Conservation (phyloP, 1,140 invertebrate species). For the Carcinoscorpius rotundicauda region DNA sequence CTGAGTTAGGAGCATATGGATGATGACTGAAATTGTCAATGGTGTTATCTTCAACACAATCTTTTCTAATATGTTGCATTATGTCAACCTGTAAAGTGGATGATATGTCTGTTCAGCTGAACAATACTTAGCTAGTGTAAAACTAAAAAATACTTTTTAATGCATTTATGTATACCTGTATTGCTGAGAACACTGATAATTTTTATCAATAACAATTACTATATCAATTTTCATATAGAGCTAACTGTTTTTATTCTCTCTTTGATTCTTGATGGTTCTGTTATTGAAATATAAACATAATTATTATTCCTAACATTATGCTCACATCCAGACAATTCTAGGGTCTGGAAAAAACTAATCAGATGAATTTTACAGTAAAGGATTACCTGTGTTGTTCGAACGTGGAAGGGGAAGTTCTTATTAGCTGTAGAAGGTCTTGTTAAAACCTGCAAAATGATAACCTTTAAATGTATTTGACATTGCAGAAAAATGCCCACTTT, state of each 20-base stretch:
- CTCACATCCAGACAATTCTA: not conserved
- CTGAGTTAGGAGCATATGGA: slow-evolving; percentile 13
- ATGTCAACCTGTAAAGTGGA: slow-evolving; percentile 12
- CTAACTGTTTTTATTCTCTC: too few species aligned
- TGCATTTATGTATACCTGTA: too few species aligned
- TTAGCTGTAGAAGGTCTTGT: slow-evolving; percentile 67
- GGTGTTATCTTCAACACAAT: slow-evolving; percentile 7
- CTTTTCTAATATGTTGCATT: slow-evolving; percentile 8
- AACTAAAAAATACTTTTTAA: too few species aligned
- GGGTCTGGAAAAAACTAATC: too few species aligned
- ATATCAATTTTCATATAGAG: too few species aligned
- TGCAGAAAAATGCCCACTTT: too few species aligned
- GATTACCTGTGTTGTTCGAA: slow-evolving; percentile 56
- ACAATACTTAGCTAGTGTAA: too few species aligned
- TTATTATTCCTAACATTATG: not conserved
- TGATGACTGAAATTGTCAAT: slow-evolving; percentile 16
- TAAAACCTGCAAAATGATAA: slow-evolving; percentile 42
- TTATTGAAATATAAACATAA: not conserved
- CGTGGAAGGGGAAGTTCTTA: slow-evolving; percentile 75
- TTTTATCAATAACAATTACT: too few species aligned
- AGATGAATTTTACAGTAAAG: too few species aligned
- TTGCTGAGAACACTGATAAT: too few species aligned
- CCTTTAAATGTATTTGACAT: too few species aligned
- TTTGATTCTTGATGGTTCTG: not conserved
- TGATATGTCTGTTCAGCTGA: too few species aligned